A percentile compares a stretch with the other conserved stretches of the same genome.
phyloP scores from a whole-genome alignment of 2,113 vertebrate species.

The Phoenicopterus ruber region DNA sequence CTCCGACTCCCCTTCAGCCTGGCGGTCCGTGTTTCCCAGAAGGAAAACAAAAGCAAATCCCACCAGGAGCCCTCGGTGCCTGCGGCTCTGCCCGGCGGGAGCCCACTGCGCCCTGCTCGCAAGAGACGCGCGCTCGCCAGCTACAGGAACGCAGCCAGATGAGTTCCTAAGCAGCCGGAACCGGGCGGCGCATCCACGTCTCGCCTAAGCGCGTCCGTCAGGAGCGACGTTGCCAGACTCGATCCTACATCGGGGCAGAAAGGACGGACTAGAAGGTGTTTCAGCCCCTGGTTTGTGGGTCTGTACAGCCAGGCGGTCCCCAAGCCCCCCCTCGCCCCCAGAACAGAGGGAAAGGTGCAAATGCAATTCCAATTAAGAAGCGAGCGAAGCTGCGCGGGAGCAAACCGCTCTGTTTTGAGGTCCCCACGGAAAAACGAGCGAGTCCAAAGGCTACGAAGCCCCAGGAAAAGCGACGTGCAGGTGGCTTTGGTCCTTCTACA shows the following conservation, averaged over 20 bases:
- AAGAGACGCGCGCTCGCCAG: not conserved
- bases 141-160: not conserved
- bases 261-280: too few relatives aligned
- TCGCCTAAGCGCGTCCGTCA: not conserved
- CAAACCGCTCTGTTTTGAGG: not conserved
- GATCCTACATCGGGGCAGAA: not conserved
- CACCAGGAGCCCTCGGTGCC: not conserved
- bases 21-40: not conserved
- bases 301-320: not conserved
- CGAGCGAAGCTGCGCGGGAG: not conserved
- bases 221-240: not conserved
- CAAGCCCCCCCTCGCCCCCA: not conserved
- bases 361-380: not conserved
- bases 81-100: not conserved
- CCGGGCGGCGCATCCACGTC: accelerated
- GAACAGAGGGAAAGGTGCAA: not conserved
- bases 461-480: not conserved
- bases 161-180: not conserved
- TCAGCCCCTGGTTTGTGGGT: not conserved
- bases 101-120: not conserved
- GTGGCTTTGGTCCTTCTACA: not conserved
- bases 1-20: not conserved
- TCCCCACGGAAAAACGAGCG: not conserved
- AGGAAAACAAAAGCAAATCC: not conserved
- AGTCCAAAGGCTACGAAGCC: not conserved